Base-by-base conservation (phyloP, 2,888 invertebrate species). In the Rhabditophanes sp. region DNA sequence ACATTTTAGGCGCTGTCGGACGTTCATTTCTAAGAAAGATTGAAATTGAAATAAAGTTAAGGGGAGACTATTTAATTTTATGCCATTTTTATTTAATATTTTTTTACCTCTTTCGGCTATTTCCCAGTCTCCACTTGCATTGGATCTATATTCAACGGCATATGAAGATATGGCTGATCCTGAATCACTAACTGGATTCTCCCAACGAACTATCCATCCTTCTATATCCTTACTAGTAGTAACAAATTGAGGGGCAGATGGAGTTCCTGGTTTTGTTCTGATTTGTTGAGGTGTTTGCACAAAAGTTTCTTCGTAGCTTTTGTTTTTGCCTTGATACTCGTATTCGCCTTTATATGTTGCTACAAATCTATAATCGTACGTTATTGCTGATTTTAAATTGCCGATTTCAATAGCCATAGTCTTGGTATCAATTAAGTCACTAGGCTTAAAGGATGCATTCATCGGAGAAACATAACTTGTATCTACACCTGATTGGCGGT, bases 31-130 rank as follows among this genome's bases (percentile, higher is more conserved):
- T n/a, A n/a, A n/a, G n/a, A n/a, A n/a, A n/a, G n/a, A n/a, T n/a
- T n/a, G n/a, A n/a, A n/a, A n/a, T n/a, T n/a, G n/a, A n/a, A n/a
- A n/a, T n/a, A n/a, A n/a, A n/a, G n/a, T n/a, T n/a, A n/a, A n/a
- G n/a, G n/a, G n/a, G n/a, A n/a, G n/a, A n/a, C n/a, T n/a, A n/a
- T n/a, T n/a, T n/a, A n/a, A n/a, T n/a, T n/a, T n/a, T n/a, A n/a
- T n/a, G n/a, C n/a, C n/a, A n/a, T n/a, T n/a, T n/a, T n/a, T n/a
- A n/a, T n/a, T n/a, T n/a, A n/a, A n/a, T n/a, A n/a, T n/a, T n/a
- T n/a, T n/a, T n/a, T n/a, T n/a, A 3, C 60, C 60, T 7, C 60
- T 24, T 22, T 61, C 61, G 11, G 59, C 59, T 18, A 62, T 61
- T 32, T 61, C 57, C 61, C 61, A 61, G 24, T 61, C 61, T 1